Evolutionary conservation across 2,113 vertebrate species (phyloP), one percentile per base, ranked within the genome.

Genomic region (Rhegmatorhina hoffmannsi): DNA sequence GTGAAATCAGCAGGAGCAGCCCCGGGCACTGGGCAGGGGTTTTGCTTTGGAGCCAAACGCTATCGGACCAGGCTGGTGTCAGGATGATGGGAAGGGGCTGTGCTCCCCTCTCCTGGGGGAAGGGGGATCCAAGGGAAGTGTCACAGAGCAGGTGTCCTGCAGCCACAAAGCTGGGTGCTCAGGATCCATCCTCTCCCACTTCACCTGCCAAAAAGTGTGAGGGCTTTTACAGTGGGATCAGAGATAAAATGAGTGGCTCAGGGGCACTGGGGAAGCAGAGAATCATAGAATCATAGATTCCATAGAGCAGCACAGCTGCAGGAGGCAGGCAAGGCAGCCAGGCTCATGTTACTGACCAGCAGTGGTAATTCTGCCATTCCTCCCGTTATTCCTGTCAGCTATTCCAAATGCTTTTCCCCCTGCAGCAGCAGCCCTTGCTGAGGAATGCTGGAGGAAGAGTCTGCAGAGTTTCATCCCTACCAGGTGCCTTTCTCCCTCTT

Each of bases 301-400:
- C 3, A 0, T 4, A 60, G 13, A 67, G 53, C 34, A 33, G 7
- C 55, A 72, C 56, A 67, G 72, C 78, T 66, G 69, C 64, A 34
- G 78, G 40, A 70, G 69, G 49, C 72, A 72, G 81, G 43, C 52
- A 8, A 55, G 40, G 87, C 43, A 69, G 56, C 74, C 62, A 38
- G 66, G 75, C 83, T 38, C 2, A 2, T 44, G 77, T 25, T 24
- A 17, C 53, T 67, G 58, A 78, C 64, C 53, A 38, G 63, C 5
- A 2, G 17, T n/a, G 75, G 29, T 25, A 28, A 38, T 80, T 63
- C 33, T 70, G 43, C 83, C 44, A 7, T 87, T 76, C 62, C 34
- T 82, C n/a, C 74, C 66, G 28, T 87, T 82, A 44, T 90, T 76
- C 49, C 33, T 70, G 47, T 17, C 94, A 75, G 75, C 73, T 87